Evolutionary conservation across 1,140 invertebrate species (phyloP), one percentile per base, ranked within the genome.

Genomic region (Brachionus angularis): DNA sequence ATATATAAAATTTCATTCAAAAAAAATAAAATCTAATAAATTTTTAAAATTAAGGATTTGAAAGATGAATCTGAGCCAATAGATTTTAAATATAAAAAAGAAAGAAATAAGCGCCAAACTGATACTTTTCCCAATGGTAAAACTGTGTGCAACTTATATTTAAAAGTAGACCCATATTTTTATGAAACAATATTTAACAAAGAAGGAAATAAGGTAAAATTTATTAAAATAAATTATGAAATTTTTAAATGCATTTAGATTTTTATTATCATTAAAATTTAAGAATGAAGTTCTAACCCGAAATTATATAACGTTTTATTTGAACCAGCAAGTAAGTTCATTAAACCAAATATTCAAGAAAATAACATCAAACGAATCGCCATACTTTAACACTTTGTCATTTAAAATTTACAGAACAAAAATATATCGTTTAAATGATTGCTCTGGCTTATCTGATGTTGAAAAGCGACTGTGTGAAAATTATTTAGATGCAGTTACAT

Each of bases 101-200:
- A 58, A 25, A 58, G 62, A 67, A 50, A 67, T 8, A 67, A 67
- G 36, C 62, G 62, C n/a, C 62, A 67, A 27, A 46, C 42, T 29
- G 16, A 67, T 34, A 67, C 62, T 21, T 71, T 71, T 71, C 67
- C 67, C 8, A 25, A 71, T 52, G 49, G 49, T 10, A 8, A 18
- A 21, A 52, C 33, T n/a, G 27, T 33, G 8, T 71, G 67, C 36
- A 44, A 44, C 44, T 18, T 71, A 12, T 71, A 52, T 21, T 27
- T 71, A n/a, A 71, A 53, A 71, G 29, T 53, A 18, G 67, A 71
- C 52, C 46, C 46, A 29, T 52, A 18, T 44, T 46, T 71, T 8
- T 71, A 53, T 5, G 49, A 71, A 21, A 42, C 33, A 16, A 53
- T 71, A 16, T 71, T 47, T 25, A 39, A 71, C 25, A 71, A 44